Evolutionary conservation across 2,113 vertebrate genomes (phyloP).

Genomic region (Megaceryle maxima): DNA sequence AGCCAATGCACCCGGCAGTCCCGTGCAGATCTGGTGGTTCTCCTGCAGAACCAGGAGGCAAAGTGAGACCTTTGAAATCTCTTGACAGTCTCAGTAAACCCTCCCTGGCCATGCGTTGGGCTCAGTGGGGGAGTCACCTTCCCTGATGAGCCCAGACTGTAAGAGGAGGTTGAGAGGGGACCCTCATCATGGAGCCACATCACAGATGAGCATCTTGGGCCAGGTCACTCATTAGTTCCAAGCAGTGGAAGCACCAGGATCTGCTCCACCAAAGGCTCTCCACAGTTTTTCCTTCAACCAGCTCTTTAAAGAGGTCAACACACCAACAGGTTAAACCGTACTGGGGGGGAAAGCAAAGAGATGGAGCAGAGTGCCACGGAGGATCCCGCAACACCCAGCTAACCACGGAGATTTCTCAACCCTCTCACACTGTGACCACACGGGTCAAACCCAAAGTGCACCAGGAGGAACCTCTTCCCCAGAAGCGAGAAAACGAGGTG

Average conservation of each 20-base stretch:
- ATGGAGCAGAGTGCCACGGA: rapidly evolving
- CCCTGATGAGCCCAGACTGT: rapidly evolving
- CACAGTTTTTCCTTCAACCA: background rate
- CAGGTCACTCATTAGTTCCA: background rate
- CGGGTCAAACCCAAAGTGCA: background rate
- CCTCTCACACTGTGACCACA: rapidly evolving
- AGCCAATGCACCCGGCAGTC: rapidly evolving
- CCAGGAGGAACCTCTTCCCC: background rate
- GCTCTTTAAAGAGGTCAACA: background rate
- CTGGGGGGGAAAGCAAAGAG: background rate
- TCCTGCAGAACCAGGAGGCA: background rate
- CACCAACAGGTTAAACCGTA: background rate
- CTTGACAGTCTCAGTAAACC: background rate
- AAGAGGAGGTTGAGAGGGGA: background rate
- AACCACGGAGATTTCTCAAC: rapidly evolving
- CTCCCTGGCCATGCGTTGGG: rapidly evolving
- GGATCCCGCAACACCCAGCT: background rate
- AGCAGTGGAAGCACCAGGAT: background rate
- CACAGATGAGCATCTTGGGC: background rate
- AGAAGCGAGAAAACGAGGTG: background rate
- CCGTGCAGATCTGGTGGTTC: rapidly evolving
- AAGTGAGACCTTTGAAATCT: background rate
- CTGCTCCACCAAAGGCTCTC: background rate
- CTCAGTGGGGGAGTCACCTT: background rate
- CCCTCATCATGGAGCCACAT: background rate